These are phyloP conservation scores for Acleris cristana DNA, from an alignment of 2,888 invertebrate genomes.

Conservation along the genomic window DNA sequence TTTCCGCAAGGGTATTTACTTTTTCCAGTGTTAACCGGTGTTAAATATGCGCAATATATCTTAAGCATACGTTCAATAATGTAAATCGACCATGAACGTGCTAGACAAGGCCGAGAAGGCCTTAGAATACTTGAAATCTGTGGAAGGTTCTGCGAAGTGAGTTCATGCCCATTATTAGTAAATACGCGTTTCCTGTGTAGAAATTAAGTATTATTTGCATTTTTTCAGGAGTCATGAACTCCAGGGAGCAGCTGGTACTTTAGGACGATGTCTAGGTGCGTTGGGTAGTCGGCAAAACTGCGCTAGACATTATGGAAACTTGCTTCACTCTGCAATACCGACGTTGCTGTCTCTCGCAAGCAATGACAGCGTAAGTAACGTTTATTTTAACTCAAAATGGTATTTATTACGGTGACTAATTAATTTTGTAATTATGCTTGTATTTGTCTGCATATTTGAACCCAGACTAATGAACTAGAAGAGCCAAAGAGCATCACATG, in stretches of 20 bases:
- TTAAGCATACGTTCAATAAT: slow-evolving; percentile 46
- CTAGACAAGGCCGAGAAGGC: slow-evolving; percentile 79
- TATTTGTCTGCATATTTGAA: not conserved
- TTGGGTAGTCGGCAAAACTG: slow-evolving; percentile 72
- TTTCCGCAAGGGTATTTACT: slow-evolving; percentile 42
- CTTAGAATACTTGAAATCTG: slow-evolving; percentile 72
- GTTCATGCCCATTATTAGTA: slow-evolving; percentile 44
- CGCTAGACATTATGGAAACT: slow-evolving; percentile 72
- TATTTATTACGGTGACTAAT: not conserved
- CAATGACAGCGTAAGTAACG: slow-evolving; percentile 73
- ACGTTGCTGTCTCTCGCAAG: slow-evolving; percentile 73
- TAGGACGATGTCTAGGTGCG: slow-evolving; percentile 75
- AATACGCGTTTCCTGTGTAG: slow-evolving; percentile 38
- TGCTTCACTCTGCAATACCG: slow-evolving; percentile 71
- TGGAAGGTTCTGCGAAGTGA: slow-evolving; percentile 69
- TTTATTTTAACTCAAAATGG: slow-evolving; percentile 8
- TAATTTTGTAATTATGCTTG: not conserved
- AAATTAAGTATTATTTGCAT: slow-evolving; percentile 25
- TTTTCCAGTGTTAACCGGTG: slow-evolving; percentile 48
- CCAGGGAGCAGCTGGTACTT: slow-evolving; percentile 72
- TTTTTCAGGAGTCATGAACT: slow-evolving; percentile 69
- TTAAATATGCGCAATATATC: slow-evolving; percentile 49
- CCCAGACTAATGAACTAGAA: too few species aligned
- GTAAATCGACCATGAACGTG: slow-evolving; percentile 67
- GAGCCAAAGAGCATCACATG: too few species aligned